Percentiles rank a stretch among this genome's conserved stretches.
phyloP scores from a whole-genome alignment of 2,888 invertebrate species.

The Himalopsyche kuldschensis region DNA sequence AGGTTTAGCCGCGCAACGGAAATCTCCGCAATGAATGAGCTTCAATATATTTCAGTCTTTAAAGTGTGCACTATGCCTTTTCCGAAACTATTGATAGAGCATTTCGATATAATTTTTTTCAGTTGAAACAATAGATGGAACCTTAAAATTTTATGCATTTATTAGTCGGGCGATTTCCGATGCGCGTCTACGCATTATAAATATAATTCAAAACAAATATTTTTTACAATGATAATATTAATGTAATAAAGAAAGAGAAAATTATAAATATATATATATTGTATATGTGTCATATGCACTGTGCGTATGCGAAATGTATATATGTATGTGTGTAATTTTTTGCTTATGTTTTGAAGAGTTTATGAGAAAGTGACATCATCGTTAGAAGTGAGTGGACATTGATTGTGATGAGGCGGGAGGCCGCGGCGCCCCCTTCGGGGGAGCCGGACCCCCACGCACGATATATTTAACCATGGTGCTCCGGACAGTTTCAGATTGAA shows the following conservation, averaged over 20 bases:
- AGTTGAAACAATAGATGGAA: neutral
- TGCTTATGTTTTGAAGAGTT: slow-evolving; percentile 33
- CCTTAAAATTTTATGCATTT: neutral
- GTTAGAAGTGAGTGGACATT: neutral
- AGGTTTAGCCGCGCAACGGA: neutral
- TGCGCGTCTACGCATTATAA: neutral
- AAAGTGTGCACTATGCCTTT: too few relatives aligned
- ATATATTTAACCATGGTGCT: neutral
- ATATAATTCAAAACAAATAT: neutral
- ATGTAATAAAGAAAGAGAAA: neutral
- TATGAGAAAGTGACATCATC: slow-evolving; percentile 12
- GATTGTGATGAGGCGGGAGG: neutral
- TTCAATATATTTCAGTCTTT: too few relatives aligned
- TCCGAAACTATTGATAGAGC: too few relatives aligned
- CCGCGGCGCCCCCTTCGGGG: neutral
- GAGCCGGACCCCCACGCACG: neutral
- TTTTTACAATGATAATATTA: slow-evolving; percentile 16
- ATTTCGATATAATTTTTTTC: too few relatives aligned
- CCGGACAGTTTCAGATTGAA: neutral
- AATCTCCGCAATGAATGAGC: neutral
- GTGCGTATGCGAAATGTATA: neutral
- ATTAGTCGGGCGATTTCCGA: neutral
- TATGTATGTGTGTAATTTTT: slow-evolving; percentile 15
- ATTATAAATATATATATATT: slow-evolving; percentile 2
- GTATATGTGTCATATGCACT: neutral